Conservation (phyloP, 2,113 vertebrate species). For the Felis catus region DNA sequence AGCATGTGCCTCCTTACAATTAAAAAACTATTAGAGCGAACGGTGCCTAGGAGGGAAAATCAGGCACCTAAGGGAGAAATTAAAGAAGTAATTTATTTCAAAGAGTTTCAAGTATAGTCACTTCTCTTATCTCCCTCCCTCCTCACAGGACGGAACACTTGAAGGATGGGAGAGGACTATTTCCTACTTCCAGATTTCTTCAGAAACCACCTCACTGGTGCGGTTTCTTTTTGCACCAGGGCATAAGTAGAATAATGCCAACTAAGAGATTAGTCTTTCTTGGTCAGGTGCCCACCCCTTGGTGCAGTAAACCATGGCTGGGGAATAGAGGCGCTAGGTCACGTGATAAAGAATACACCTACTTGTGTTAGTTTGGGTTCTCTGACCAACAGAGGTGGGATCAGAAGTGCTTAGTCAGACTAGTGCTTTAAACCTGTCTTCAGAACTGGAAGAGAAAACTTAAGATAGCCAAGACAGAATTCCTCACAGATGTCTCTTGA, state of each 20-base stretch:
- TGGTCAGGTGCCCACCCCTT: background rate
- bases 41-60: constrained; percentile 44
- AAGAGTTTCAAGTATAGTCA: constrained; percentile 38
- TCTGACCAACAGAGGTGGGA: background rate
- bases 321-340: background rate
- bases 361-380: background rate
- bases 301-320: background rate
- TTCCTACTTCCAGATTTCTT: constrained; percentile 1
- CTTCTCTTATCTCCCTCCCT: constrained; percentile 8
- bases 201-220: background rate
- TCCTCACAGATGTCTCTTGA: background rate
- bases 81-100: constrained; percentile 44
- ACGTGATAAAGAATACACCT: background rate
- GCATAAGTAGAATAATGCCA: background rate
- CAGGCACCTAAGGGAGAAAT: constrained; percentile 40
- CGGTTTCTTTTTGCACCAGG: background rate
- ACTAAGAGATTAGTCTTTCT: background rate
- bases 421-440: constrained; percentile 29
- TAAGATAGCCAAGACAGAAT: background rate
- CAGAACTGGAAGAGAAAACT: background rate
- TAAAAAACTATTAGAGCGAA: constrained; percentile 40
- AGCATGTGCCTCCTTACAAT: constrained; percentile 46
- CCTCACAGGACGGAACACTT: background rate
- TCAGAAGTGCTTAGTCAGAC: background rate
- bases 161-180: background rate